Evolutionary conservation across 2,797 vertebrate species (phyloP).

Genomic region (Platalea minor): DNA sequence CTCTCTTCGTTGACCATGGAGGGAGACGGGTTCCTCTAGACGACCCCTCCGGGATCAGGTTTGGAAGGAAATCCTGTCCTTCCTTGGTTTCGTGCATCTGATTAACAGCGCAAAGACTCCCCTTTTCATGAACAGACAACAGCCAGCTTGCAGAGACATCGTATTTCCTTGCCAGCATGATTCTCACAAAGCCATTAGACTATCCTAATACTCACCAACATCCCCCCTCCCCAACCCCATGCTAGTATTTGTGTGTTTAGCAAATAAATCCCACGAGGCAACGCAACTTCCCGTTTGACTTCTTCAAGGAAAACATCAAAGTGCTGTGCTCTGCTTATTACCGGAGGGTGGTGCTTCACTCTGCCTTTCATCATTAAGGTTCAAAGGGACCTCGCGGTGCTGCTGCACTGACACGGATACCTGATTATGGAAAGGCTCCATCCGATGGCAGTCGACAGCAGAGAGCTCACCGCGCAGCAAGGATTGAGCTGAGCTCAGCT

Average conservation of each 20-base stretch:
- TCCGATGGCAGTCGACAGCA: neutral
- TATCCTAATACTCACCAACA: fast-evolving
- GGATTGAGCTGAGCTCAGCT: neutral
- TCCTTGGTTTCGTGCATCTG: neutral
- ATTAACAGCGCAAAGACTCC: neutral
- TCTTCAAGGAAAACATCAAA: neutral
- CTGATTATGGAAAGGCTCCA: neutral
- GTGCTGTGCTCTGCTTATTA: neutral
- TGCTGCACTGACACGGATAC: neutral
- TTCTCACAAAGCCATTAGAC: neutral
- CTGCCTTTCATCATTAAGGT: neutral
- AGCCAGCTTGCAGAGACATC: neutral
- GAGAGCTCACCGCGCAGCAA: neutral
- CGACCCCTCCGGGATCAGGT: neutral
- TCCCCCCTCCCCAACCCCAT: too few species aligned
- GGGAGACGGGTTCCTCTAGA: neutral
- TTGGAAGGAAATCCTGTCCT: neutral
- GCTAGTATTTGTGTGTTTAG: neutral
- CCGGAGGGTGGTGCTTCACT: neutral
- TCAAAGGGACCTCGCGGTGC: fast-evolving
- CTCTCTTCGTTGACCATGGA: neutral
- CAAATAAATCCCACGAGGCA: neutral
- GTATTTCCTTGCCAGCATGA: neutral
- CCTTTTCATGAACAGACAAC: neutral
- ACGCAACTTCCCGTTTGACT: neutral